Conservation (phyloP, 2,113 vertebrate species). For the Gambusia holbrooki region DNA sequence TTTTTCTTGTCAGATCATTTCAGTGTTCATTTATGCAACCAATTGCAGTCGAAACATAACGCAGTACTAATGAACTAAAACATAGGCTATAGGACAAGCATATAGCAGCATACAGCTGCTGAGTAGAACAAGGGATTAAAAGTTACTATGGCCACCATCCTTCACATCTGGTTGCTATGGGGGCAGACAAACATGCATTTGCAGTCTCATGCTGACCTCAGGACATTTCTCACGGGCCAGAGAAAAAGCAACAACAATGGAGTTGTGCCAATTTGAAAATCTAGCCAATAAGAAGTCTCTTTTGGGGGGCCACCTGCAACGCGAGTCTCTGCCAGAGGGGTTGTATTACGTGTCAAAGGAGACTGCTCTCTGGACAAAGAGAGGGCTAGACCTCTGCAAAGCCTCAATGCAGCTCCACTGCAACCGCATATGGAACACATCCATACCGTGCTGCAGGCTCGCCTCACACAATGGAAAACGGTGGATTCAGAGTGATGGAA, state of each 20-base stretch:
- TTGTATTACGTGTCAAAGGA: conserved; percentile 63
- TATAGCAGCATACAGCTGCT: conserved; percentile 48
- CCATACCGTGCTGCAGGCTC: conserved; percentile 32
- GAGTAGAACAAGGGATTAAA: conserved; percentile 38
- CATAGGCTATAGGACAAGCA: conserved; percentile 10
- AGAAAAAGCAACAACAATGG: conserved; percentile 72
- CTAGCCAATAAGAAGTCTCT: conserved; percentile 56
- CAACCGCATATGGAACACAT: conserved; percentile 23
- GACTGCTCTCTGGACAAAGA: conserved; percentile 62
- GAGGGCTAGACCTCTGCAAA: conserved; percentile 45
- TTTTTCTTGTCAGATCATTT: conserved; percentile 24
- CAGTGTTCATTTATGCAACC: conserved; percentile 25
- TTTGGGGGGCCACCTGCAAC: conserved; percentile 60
- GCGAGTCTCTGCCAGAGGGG: conserved; percentile 52
- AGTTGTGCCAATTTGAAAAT: conserved; percentile 48
- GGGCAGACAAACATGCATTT: conserved; percentile 63
- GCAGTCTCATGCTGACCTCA: conserved; percentile 71
- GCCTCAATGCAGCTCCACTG: conserved; percentile 53
- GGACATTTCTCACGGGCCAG: conserved; percentile 74
- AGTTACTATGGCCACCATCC: conserved; percentile 56
- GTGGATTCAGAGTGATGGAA: conserved; percentile 39
- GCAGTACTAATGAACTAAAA: conserved; percentile 48
- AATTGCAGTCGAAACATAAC: conserved; percentile 12
- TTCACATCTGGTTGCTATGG: conserved; percentile 79
- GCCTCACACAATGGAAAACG: conserved; percentile 28